Conservation (phyloP, 2,797 vertebrate genomes). For the Trematomus bernacchii region DNA sequence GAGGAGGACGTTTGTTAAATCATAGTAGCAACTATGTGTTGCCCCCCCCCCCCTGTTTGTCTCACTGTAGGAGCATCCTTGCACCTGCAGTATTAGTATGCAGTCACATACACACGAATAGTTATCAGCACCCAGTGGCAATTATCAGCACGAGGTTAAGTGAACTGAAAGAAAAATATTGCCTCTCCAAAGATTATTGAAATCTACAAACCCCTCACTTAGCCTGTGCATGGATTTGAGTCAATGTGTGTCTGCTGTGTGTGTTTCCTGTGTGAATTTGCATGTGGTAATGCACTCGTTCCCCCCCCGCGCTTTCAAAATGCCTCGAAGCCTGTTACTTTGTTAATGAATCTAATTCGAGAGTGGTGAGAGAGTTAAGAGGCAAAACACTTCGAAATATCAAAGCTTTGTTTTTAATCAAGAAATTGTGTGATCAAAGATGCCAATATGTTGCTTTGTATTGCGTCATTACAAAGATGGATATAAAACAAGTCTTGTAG, state of each 20-base stretch:
- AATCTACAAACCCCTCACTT: conserved; percentile 35
- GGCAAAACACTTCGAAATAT: conserved; percentile 54
- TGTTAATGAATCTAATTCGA: conserved; percentile 69
- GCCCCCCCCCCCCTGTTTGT: not conserved
- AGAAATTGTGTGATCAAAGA: conserved; percentile 55
- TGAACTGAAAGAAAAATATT: conserved; percentile 69
- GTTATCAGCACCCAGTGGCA: conserved; percentile 65
- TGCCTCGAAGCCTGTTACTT: conserved; percentile 47
- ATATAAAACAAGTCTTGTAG: conserved; percentile 45
- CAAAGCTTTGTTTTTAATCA: conserved; percentile 63
- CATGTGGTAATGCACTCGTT: conserved; percentile 5
- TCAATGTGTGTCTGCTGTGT: not conserved
- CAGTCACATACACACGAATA: conserved; percentile 65
- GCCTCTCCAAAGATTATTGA: conserved; percentile 55
- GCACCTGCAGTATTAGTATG: conserved; percentile 82
- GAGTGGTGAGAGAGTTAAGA: conserved; percentile 43
- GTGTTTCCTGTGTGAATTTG: conserved; percentile 28
- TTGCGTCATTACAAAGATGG: conserved; percentile 58
- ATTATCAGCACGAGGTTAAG: conserved; percentile 70
- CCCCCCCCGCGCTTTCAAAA: conserved; percentile 28
- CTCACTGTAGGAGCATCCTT: conserved; percentile 37
- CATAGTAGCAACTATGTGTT: conserved; percentile 15
- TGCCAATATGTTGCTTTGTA: conserved; percentile 64
- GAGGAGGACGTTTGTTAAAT: conserved; percentile 51
- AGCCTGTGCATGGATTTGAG: conserved; percentile 33